Evolutionary conservation across 2,113 vertebrate species (phyloP).

Genomic region (Ptyas mucosa): DNA sequence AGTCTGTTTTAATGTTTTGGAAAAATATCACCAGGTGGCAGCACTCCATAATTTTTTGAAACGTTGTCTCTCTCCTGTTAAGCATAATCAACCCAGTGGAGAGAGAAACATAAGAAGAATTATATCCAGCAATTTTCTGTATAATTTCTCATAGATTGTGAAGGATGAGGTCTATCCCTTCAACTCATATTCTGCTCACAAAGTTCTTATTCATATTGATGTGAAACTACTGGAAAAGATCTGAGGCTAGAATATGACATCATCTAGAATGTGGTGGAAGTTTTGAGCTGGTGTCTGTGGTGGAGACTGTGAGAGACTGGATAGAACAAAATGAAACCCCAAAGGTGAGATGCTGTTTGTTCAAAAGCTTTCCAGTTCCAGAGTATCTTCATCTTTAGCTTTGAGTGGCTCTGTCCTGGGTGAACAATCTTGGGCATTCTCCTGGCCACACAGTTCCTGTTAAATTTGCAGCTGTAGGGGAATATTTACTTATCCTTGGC

Average conservation of each 20-base stretch:
- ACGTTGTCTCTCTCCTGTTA: neutral
- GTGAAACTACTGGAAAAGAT: neutral
- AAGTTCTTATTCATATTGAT: neutral
- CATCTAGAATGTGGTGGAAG: neutral
- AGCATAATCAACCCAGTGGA: neutral
- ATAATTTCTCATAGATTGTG: neutral
- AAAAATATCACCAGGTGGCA: slow-evolving; percentile 8
- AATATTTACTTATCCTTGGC: neutral
- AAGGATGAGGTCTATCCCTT: neutral
- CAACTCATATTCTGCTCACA: neutral
- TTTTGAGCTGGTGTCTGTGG: neutral
- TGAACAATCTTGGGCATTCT: neutral
- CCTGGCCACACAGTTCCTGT: neutral
- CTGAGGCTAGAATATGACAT: neutral
- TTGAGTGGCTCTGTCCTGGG: neutral
- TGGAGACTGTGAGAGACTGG: neutral
- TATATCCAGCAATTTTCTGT: neutral
- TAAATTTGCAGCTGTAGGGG: neutral
- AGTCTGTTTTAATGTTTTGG: neutral
- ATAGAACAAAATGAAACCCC: neutral
- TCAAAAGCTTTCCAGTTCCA: neutral
- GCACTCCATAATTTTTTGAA: neutral
- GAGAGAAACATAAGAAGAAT: neutral
- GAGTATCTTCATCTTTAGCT: neutral
- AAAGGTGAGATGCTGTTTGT: neutral